Percentiles rank a stretch among this genome's conserved stretches.
phyloP scores from a whole-genome alignment of 2,797 vertebrate species.

The Urocyon cinereoargenteus region DNA sequence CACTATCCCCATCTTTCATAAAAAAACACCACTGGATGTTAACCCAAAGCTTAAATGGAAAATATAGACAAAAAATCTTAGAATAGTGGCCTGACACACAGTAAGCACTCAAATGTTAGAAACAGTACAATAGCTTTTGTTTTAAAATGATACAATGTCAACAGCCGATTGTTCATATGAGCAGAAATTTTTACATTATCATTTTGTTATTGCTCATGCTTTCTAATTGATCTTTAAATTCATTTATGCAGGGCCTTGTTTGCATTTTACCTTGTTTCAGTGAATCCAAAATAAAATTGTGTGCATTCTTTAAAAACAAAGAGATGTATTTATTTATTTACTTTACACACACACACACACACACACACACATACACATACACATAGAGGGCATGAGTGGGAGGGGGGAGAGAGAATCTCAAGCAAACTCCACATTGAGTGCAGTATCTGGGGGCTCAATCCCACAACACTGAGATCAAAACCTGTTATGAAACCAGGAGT shows the following conservation, averaged over 20 bases:
- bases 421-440: not conserved
- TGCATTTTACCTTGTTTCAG: not conserved
- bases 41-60: not conserved
- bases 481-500: not conserved
- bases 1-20: not conserved
- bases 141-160: not conserved
- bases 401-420: not conserved
- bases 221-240: not conserved
- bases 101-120: not conserved
- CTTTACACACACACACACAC: not conserved
- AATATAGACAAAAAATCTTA: constrained; percentile 3
- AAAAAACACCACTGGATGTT: not conserved
- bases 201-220: not conserved
- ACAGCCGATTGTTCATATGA: not conserved
- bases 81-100: not conserved
- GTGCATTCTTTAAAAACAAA: not conserved
- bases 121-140: not conserved
- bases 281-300: not conserved
- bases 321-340: not conserved
- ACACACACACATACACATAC: not conserved
- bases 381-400: not conserved
- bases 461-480: not conserved
- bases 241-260: not conserved
- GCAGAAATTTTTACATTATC: not conserved
- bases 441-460: not conserved